Evolutionary conservation across 2,888 invertebrate species (phyloP), one percentile per base, ranked within the genome.

Genomic region (Conus canariensis): DNA sequence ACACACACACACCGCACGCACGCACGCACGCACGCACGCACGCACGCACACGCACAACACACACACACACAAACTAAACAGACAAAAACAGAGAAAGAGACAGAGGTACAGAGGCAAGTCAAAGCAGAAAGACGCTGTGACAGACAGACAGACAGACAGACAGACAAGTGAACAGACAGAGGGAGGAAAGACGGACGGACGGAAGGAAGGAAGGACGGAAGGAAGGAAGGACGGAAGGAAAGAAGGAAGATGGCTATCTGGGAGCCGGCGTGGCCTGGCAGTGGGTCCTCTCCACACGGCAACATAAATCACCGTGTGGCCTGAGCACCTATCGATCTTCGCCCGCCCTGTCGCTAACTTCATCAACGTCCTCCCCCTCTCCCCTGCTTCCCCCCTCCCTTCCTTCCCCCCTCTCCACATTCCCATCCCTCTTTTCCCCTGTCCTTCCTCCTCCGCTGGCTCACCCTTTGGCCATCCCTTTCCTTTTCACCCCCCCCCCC

Each of bases 291-390:
- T 83, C 56, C 82, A 80, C 88, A 60, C 88, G 45, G 74, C 16
- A 60, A 77, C 88, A 88, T 74, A 88, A 88, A 88, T 80, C 88
- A 80, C 88, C 88, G 59, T 88, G 59, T 77, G 77, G 58, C 74
- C 77, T 56, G n/a, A 45, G 30, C 77, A 60, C 80, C 77, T 80
- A 88, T 70, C 67, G 67, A 67, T 67, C 85, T n/a, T 59, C 59
- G 19, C 74, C 74, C 45, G 67, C 85, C 67, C 67, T 89, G 67
- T 83, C 74, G 77, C 88, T 77, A 60, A 83, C 67, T 89, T 67
- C 82, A 60, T 89, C 60, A 83, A 60, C 83, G 58, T 67, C 67
- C 85, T 80, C 58, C 16, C 22, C n/a, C 58, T 82, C 67, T 82
- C 87, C 67, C 74, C 56, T 16, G 2, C 22, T 70, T 5, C 22